Conservation (phyloP, 23 tunicate species). For the Diplosoma virens region DNA sequence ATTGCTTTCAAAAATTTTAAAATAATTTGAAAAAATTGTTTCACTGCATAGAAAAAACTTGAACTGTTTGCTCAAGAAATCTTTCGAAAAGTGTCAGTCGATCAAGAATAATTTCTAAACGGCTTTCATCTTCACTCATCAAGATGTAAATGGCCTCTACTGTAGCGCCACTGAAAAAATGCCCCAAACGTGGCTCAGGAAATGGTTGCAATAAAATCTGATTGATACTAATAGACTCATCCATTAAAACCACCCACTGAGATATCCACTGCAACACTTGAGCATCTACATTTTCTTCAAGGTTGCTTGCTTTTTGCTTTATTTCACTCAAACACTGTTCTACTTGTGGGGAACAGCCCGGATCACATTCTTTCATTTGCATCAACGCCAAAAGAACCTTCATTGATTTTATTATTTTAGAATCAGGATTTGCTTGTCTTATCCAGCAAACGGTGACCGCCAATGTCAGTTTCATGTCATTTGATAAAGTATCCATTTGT, state of each 20-base stretch:
- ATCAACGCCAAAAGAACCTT: constrained; percentile 1
- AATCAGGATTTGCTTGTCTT: not conserved
- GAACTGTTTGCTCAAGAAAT: not conserved
- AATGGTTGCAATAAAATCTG: constrained; percentile 18
- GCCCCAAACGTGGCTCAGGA: constrained; percentile 23
- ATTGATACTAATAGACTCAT: constrained; percentile 18
- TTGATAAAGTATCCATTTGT: constrained; percentile 1
- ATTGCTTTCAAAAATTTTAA: no score
- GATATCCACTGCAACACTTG: constrained; percentile 12
- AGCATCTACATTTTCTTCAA: not conserved
- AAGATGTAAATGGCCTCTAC: not conserved
- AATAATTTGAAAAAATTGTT: no score
- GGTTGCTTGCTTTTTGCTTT: not conserved
- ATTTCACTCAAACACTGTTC: not conserved
- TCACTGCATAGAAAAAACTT: no score
- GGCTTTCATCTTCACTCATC: not conserved
- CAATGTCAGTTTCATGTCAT: constrained; percentile 25
- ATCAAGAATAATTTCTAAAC: not conserved
- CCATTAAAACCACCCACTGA: constrained; percentile 19
- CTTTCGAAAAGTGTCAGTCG: not conserved
- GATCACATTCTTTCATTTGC: not conserved
- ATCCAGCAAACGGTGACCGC: constrained; percentile 41
- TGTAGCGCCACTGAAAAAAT: constrained; percentile 2
- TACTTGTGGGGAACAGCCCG: not conserved
- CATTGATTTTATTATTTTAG: not conserved